These are phyloP conservation scores for Balanococcus diminutus DNA, from an alignment of 2,888 invertebrate genomes.

Conservation along the genomic window DNA sequence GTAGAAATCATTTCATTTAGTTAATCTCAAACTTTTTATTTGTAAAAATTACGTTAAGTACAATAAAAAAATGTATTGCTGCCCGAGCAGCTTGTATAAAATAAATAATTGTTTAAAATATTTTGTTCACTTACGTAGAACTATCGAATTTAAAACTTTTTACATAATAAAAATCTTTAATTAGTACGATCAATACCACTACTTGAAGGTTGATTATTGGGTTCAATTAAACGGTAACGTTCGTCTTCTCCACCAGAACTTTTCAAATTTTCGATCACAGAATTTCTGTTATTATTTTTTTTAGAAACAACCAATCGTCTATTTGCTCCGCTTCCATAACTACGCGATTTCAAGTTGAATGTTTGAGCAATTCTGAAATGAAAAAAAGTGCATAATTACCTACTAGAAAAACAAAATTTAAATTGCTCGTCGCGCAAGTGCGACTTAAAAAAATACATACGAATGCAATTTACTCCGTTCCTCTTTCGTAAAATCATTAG, in stretches of 20 bases:
- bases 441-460: constrained; percentile 60
- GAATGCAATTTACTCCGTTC: constrained; percentile 70
- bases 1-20: neutral
- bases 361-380: constrained; percentile 62
- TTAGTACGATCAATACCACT: neutral
- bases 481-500: constrained; percentile 69
- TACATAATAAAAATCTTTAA: neutral
- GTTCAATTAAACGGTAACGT: constrained; percentile 64
- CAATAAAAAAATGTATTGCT: neutral
- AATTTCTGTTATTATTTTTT: constrained; percentile 62
- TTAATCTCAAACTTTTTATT: neutral
- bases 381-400: neutral
- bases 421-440: neutral
- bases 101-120: too few relatives aligned
- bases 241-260: constrained; percentile 63
- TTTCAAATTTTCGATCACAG: constrained; percentile 63
- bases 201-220: constrained; percentile 56
- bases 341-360: constrained; percentile 64
- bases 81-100: too few relatives aligned
- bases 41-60: neutral
- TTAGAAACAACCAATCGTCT: constrained; percentile 65
- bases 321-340: constrained; percentile 63
- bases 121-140: too few relatives aligned
- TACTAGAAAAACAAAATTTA: neutral
- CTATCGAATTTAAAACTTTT: too few relatives aligned